Evolutionary conservation across 2,888 invertebrate genomes (phyloP).

Genomic region (Cryptocephalus primarius): DNA sequence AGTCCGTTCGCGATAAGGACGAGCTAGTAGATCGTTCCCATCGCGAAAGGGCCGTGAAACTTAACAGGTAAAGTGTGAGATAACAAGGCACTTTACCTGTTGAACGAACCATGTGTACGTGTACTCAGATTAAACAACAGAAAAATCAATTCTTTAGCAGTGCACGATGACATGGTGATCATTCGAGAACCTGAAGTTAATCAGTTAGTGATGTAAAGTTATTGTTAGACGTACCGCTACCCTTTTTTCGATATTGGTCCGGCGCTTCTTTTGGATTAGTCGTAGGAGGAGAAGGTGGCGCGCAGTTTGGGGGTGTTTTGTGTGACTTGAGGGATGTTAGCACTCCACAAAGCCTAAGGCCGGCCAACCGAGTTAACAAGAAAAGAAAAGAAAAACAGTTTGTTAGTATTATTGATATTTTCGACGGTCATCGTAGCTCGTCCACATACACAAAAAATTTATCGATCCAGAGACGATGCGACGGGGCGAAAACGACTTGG

Average conservation of each 20-base stretch:
- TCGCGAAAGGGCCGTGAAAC: too few species aligned
- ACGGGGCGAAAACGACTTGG: slow-evolving; percentile 5
- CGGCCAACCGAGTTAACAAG: slow-evolving; percentile 39
- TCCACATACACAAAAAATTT: slow-evolving; percentile 14
- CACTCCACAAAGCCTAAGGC: slow-evolving; percentile 60
- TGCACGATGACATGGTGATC: slow-evolving; percentile 15
- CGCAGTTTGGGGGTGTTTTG: slow-evolving; percentile 31
- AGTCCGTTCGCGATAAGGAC: too few species aligned
- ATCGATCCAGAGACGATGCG: not conserved
- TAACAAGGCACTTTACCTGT: too few species aligned
- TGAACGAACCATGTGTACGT: too few species aligned
- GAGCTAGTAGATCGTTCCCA: too few species aligned
- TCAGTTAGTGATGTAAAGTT: slow-evolving; percentile 31
- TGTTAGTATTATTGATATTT: slow-evolving; percentile 31
- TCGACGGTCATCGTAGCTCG: slow-evolving; percentile 20
- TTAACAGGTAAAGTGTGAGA: too few species aligned
- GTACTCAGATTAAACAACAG: too few species aligned
- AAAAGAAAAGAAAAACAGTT: slow-evolving; percentile 39
- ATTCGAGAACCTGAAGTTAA: slow-evolving; percentile 6
- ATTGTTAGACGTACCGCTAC: slow-evolving; percentile 36
- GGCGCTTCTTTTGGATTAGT: slow-evolving; percentile 30
- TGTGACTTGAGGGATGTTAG: slow-evolving; percentile 50
- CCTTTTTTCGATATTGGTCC: slow-evolving; percentile 27
- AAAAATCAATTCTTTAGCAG: slow-evolving; percentile 5
- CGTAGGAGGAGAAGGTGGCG: slow-evolving; percentile 15